These are phyloP conservation scores for Ophion ventricosus DNA, from an alignment of 2,888 invertebrate species.

Conservation along the genomic window DNA sequence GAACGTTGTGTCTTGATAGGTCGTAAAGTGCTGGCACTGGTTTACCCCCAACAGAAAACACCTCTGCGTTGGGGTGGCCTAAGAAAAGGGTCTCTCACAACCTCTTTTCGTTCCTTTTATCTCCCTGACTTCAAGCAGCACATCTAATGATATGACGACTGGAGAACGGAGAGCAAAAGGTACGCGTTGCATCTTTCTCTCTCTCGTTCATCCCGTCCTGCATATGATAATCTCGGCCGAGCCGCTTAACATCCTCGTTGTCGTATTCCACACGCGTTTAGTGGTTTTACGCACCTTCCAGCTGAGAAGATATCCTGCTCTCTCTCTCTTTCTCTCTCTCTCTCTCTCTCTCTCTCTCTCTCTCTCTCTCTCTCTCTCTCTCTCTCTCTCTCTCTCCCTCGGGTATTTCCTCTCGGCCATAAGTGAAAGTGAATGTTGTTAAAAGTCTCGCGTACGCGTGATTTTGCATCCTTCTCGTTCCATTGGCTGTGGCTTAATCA, in stretches of 20 bases:
- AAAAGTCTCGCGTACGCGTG: constrained; percentile 14
- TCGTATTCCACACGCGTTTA: constrained; percentile 61
- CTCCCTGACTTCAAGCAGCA: constrained; percentile 11
- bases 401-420: not conserved
- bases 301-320: constrained; percentile 27
- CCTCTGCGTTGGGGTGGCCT: constrained; percentile 13
- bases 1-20: constrained; percentile 23
- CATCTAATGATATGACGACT: constrained; percentile 51
- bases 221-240: constrained; percentile 56
- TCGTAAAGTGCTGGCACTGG: constrained; percentile 43
- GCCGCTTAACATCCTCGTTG: constrained; percentile 61
- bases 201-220: not conserved
- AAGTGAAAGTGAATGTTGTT: constrained; percentile 9
- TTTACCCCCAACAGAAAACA: constrained; percentile 24
- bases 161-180: constrained; percentile 9
- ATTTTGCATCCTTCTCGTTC: constrained; percentile 39
- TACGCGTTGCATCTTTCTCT: constrained; percentile 9
- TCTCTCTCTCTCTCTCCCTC: not conserved
- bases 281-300: constrained; percentile 55
- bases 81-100: not conserved
- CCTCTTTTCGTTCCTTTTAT: constrained; percentile 20
- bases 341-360: not conserved
- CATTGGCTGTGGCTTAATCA: constrained; percentile 61
- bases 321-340: no score
- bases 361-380: no score